Base-by-base conservation (phyloP, 2,113 vertebrate genomes). In the Pipra filicauda region DNA sequence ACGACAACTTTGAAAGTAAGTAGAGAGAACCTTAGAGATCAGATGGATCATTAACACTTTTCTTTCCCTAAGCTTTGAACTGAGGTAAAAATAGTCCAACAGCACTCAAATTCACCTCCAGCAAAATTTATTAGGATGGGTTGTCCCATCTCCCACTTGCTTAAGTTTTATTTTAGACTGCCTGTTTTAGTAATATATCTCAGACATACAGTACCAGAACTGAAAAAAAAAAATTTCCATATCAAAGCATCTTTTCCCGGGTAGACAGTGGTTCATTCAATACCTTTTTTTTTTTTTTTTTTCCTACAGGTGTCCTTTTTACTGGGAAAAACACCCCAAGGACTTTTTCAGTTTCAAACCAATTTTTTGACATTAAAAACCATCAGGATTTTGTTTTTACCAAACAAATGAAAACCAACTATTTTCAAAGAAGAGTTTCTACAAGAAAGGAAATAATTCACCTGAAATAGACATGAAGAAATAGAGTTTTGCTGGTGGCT, bases 251-350 rank as follows among this genome's bases (percentile, higher is more conserved):
- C 33, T 72, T 77, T 76, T 66, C 15, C 21, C 27, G 20, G 20
- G 9, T 24, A 72, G 41, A 85, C 78, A 93, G 77, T 64, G 2
- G 6, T 64, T 72, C 14, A 30, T 43, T 67, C 15, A 33, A 23
- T 33, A 12, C 0, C 6, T 11, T 59, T 59, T 35, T 35, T 1
- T 12, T 7, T 37, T 37, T 15, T 64, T 71, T 75, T 49, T 24
- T 0, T 2, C 6, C 44, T 61, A 48, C 23, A 77, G 41, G 5
- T 16, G 2, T 52, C 2, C 0, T 17, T 51, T 61, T 73, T 70
- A 43, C 22, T 41, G 5, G 5, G 4, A 26, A 88, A 71, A 49
- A n/a, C 16, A 11, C 11, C 6, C 17, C 14, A 46, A 41, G 4
- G 4, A 2, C 12, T 52, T 51, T 75, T 85, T 61, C n/a, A 18